A percentile compares a stretch with the other conserved stretches of the same genome.
Conservation (phyloP, 2,797 vertebrate genomes). For the Zalophus californianus region DNA sequence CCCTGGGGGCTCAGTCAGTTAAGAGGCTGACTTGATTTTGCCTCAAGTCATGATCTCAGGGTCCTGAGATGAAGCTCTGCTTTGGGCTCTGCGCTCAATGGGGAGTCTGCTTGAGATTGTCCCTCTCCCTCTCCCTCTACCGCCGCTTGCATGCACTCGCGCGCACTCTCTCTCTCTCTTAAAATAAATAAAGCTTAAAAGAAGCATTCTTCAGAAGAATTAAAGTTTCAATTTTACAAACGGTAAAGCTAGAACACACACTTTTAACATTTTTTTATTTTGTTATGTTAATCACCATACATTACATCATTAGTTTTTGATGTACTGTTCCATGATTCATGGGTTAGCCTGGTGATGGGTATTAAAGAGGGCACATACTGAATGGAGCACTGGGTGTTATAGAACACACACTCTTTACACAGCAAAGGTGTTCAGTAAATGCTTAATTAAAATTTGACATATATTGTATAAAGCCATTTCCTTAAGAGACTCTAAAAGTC, state of each 20-base stretch:
- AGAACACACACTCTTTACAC: neutral
- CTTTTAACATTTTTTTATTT: too few relatives aligned
- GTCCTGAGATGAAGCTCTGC: neutral
- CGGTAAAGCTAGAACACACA: neutral
- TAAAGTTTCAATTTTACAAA: conserved; percentile 38
- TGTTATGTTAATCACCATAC: too few relatives aligned
- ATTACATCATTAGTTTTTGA: too few relatives aligned
- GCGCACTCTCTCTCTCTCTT: neutral
- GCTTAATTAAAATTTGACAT: conserved; percentile 30
- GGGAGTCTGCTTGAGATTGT: neutral
- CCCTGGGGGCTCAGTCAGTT: neutral
- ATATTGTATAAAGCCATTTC: conserved; percentile 26
- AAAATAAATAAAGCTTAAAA: neutral
- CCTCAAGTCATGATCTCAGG: neutral
- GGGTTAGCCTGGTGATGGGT: too few relatives aligned
- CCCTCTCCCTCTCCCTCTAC: neutral
- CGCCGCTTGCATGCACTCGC: rapidly evolving
- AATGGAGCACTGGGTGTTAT: neutral
- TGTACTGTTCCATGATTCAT: too few relatives aligned
- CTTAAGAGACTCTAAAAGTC: conserved; percentile 22
- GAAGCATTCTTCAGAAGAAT: neutral
- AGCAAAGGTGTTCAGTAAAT: conserved; percentile 50
- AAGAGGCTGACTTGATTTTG: neutral
- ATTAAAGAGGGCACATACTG: too few relatives aligned
- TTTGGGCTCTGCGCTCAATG: neutral